Conservation (phyloP, 2,888 invertebrate species). For the Caenorhabditis becei region DNA sequence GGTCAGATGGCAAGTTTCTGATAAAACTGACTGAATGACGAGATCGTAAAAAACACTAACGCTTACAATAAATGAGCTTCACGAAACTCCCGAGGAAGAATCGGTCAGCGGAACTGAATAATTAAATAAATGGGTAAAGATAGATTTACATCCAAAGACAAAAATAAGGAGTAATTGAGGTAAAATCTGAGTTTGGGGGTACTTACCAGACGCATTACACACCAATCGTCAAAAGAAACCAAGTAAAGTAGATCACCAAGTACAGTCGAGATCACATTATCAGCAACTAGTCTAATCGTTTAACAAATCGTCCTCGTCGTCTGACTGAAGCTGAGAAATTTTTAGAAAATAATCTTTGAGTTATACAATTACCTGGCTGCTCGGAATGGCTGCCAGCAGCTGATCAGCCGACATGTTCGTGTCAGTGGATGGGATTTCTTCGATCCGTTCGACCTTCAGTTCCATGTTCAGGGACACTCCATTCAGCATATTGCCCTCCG, state of each 20-base stretch:
- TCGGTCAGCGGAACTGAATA: not conserved
- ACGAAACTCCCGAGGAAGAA: not conserved
- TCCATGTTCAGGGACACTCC: constrained; percentile 55
- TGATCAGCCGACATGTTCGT: constrained; percentile 56
- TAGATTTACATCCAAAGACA: constrained; percentile 1
- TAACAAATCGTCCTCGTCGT: constrained; percentile 55
- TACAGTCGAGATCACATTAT: constrained; percentile 19
- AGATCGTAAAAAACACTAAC: not conserved
- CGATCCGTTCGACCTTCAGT: constrained; percentile 40
- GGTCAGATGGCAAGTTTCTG: constrained; percentile 5
- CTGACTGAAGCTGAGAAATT: constrained; percentile 48
- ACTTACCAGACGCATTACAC: constrained; percentile 30
- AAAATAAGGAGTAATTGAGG: constrained; percentile 22
- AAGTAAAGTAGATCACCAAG: constrained; percentile 38
- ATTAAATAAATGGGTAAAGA: constrained; percentile 1
- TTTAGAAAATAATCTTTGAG: not conserved
- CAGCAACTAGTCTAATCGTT: constrained; percentile 36
- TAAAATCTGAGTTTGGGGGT: constrained; percentile 20
- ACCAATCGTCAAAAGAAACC: constrained; percentile 30
- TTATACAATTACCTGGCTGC: constrained; percentile 26
- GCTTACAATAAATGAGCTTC: not conserved
- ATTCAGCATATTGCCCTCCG: constrained; percentile 51
- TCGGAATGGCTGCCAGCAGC: constrained; percentile 58
- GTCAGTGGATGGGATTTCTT: constrained; percentile 57
- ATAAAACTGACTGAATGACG: not conserved